A percentile compares a stretch with the other conserved stretches of the same genome.
phyloP scores from a whole-genome alignment of 1,140 invertebrate species.

The Anastrepha obliqua region DNA sequence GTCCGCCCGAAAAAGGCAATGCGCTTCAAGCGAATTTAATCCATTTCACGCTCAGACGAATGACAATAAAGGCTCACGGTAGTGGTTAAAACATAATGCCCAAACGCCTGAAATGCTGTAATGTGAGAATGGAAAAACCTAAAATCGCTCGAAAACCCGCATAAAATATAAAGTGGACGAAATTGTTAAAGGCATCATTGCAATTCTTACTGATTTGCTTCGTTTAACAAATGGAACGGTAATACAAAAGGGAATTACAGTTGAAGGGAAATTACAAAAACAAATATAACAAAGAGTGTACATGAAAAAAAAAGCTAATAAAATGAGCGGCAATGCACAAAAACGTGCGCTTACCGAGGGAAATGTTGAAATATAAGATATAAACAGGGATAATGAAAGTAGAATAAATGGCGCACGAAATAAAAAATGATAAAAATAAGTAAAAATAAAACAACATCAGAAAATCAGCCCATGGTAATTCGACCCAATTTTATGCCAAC shows the following conservation, averaged over 20 bases:
- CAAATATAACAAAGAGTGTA: neutral
- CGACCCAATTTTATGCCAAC: constrained; percentile 11
- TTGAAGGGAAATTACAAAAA: constrained; percentile 19
- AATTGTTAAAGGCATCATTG: constrained; percentile 35
- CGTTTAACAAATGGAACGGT: constrained; percentile 19
- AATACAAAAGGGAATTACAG: neutral
- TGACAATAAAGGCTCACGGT: neutral
- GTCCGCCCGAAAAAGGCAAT: neutral
- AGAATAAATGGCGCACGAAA: neutral
- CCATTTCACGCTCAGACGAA: neutral
- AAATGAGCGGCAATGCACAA: neutral
- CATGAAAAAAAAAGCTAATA: neutral
- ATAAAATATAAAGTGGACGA: neutral
- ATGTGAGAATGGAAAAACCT: neutral
- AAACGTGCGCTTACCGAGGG: too few species aligned
- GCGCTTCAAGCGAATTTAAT: neutral
- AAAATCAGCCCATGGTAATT: neutral
- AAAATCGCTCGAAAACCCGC: neutral
- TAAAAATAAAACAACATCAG: neutral
- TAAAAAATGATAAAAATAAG: neutral
- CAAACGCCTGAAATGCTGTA: neutral
- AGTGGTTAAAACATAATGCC: neutral
- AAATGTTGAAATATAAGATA: neutral
- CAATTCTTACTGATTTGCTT: constrained; percentile 16
- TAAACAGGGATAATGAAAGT: neutral